Evolutionary conservation across 2,797 vertebrate species (phyloP), one percentile per base, ranked within the genome.

Genomic region (Kryptopterus vitreolus): DNA sequence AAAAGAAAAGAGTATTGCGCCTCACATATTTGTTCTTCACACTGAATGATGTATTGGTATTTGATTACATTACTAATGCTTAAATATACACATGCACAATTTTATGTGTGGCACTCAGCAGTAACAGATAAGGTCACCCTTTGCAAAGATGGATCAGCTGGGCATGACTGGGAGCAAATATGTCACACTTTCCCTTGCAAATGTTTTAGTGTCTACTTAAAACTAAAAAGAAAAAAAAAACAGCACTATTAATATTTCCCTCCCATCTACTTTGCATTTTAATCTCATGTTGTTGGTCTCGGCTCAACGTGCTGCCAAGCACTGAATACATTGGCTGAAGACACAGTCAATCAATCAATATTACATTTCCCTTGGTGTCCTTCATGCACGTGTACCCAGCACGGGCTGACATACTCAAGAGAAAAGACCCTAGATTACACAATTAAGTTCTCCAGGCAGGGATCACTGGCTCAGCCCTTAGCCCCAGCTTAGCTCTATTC

Each of bases 261-360:
- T 74, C 68, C 80, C 77, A 74, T 83, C 82, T 76, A 81, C 84
- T 89, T 90, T 91, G 88, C 89, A 91, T 91, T 90, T 91, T 88
- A 88, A 91, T 91, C 87, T 85, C 86, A 89, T 91, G 76, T 91
- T 91, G 86, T 88, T 86, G 82, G 84, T 87, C 89, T 90, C 76
- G 77, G 81, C 81, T 83, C 81, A 86, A 85, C 84, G 83, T 82
- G 73, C 83, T 85, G 87, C 86, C 86, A 88, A 85, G 79, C 81
- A 79, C 81, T 72, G 82, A 85, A 85, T 87, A 82, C 77, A 86
- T 80, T 75, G 84, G 81, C 81, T 78, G 83, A 88, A 87, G 88
- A 90, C 86, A 86, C 85, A 91, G 90, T 91, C 91, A 91, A 90
- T 92, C 91, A 91, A 90, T 92, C 91, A 89, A 86, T 88, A 91